Conservation (phyloP, 2,888 invertebrate genomes). For the Caenorhabditis auriculariae region DNA sequence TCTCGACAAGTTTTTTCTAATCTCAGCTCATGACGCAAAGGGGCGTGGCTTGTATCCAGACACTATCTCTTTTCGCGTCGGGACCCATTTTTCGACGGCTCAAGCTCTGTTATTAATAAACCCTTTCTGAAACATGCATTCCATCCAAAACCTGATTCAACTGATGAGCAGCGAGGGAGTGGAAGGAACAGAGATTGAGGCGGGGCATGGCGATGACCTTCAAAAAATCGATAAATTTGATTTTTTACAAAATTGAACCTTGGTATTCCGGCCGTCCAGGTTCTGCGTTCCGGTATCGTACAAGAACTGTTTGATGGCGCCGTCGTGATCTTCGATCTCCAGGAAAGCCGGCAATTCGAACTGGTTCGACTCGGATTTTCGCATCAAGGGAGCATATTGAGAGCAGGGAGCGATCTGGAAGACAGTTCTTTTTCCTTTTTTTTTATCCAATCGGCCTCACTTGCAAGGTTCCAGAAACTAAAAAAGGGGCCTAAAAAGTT, state of each 20-base stretch:
- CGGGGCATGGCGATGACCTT: slow-evolving; percentile 50
- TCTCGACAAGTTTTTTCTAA: no score
- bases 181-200: slow-evolving; percentile 50
- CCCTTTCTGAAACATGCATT: not conserved
- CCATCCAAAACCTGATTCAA: slow-evolving; percentile 33
- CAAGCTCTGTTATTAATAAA: not conserved
- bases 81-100: no score
- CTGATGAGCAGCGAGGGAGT: slow-evolving; percentile 52
- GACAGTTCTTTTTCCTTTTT: no score
- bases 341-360: slow-evolving; percentile 46
- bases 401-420: slow-evolving; percentile 52
- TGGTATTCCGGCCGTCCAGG: slow-evolving; percentile 39
- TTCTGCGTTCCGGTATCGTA: slow-evolving; percentile 42
- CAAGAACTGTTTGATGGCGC: slow-evolving; percentile 42
- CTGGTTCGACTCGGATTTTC: slow-evolving; percentile 45
- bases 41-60: no score
- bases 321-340: slow-evolving; percentile 53
- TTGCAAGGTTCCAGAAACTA: no score
- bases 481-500: no score
- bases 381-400: slow-evolving; percentile 54
- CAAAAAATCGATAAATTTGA: not conserved
- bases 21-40: no score
- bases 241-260: slow-evolving; percentile 23
- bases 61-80: no score
- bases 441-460: no score